Base-by-base conservation (phyloP, 2,113 vertebrate species). In the Oxyura jamaicensis region DNA sequence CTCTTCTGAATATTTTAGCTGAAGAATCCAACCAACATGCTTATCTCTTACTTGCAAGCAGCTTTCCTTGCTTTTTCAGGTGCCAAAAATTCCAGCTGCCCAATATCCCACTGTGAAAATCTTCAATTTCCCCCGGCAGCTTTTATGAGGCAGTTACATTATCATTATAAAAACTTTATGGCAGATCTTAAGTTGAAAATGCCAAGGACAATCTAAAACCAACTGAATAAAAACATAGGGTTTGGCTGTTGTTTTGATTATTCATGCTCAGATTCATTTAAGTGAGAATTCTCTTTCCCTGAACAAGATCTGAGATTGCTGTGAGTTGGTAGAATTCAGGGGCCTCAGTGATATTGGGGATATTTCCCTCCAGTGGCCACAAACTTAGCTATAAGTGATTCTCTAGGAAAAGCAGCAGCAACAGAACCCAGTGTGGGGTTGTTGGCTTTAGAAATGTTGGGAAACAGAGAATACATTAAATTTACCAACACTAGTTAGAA, bases 41-140 rank as follows among this genome's bases (percentile, higher is more conserved):
- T 94, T 96, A 94, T 97, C 88, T 88, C 35, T 90, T 60, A 60
- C 0, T n/a, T 91, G 56, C 88, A 94, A 96, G 66, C 76, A 68
- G 15, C 16, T 74, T 91, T 91, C 26, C 26, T 75, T 81, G 46
- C 18, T 83, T 93, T 91, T 59, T 74, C 76, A 86, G 52, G 56
- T 93, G 94, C 91, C 88, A 96, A 78, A 80, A 72, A 41, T 46
- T 83, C 60, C 66, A 90, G 33, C 65, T 90, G 68, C 46, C 65
- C 46, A 88, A 48, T 88, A 87, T 65, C 72, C 60, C 69, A 36
- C 67, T 67, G 60, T 67, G 72, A 90, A 96, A 90, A 90, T 71
- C 83, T 90, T 91, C 20, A 28, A 5, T 88, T 95, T 90, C 72
- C 55, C 33, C 41, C 77, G 25, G 36, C 33, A 83, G 46, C 28